Evolutionary conservation across 2,797 vertebrate species (phyloP), one percentile per base, ranked within the genome.

Genomic region (Ateles fusciceps): DNA sequence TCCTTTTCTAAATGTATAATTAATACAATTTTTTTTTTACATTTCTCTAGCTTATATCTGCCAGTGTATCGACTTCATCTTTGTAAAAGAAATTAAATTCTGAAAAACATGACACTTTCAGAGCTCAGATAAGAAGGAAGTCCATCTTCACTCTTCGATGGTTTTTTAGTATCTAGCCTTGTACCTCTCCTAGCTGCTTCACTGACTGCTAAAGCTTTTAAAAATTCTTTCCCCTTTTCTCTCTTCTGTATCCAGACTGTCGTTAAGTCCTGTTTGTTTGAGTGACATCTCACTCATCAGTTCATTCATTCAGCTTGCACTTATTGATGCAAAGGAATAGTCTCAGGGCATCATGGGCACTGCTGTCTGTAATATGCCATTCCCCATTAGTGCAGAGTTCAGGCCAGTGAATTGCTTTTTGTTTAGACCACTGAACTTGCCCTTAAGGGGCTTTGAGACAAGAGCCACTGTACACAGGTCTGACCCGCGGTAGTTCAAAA

Each of bases 21-120:
- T 72, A 89, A 96, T 90, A 80, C 44, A 57, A 71, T 94, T 95
- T 97, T 79, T 93, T 96, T 97, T 46, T 87, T 89, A 64, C 15
- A 76, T 92, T 89, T 93, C 52, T 92, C 30, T 96, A 57, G 1
- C 33, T 84, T 89, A 61, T 1, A 21, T 71, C 59, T 97, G 33
- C 74, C 50, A 59, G 2, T 79, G 68, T 79, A n/a, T 81, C 85
- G 17, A 61, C 48, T 61, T 33, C 22, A 50, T 50, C 50, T 94
- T 92, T 94, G 19, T 85, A 79, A 91, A 76, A 44, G 4, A 89
- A 88, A 96, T 75, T 36, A 61, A 59, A 91, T 89, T 94, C 39
- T 95, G 61, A 94, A 89, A 83, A 89, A 72, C 48, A 52, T 68
- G 42, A 46, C 2, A 94, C 84, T 94, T 96, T 96, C 28, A 94